Conservation (phyloP, 1,140 invertebrate species). For the Caenorhabditis elegans region WBcel235 BX284606.5:12537001-12537500, state of each 20-base stretch:
- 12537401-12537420: neutral
- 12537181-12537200: neutral
- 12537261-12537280: no score
- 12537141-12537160: constrained; percentile 15
- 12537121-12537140: constrained; percentile 13
- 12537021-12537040: constrained; percentile 6
- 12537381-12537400: no score
- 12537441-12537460: no score
- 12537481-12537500: constrained; percentile 17
- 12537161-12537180: neutral
- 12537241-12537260: no score
- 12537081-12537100: neutral
- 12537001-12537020: constrained; percentile 26
- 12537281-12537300: no score
- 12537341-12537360: no score
- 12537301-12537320: no score
- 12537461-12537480: constrained; percentile 2
- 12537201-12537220: neutral
- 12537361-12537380: no score
- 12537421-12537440: no score
- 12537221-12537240: neutral
- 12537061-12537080: neutral
- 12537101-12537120: neutral
- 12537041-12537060: constrained; percentile 5
- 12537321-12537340: no score